Evolutionary conservation across 2,888 invertebrate species (phyloP), one percentile per base, ranked within the genome.

Genomic region (Lasioglossum villosulum): DNA sequence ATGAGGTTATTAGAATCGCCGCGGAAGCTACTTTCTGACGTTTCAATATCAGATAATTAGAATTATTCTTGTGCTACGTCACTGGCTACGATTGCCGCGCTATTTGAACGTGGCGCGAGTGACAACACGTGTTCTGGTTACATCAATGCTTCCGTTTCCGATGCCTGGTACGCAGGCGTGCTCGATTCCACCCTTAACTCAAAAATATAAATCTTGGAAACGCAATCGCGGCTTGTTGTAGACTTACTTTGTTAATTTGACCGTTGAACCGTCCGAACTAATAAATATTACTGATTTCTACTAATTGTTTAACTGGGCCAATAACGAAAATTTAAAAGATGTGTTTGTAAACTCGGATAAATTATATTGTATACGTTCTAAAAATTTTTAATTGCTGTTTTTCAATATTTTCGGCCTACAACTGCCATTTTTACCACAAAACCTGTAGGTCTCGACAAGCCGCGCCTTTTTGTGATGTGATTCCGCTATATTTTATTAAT

Each of bases 21-120:
- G 74, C 80, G 75, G 75, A 83, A 72, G 79, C 78, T 71, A 77
- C 66, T 39, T 81, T 74, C 74, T 68, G 79, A 27, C 79, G 76
- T 80, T 78, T 23, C 78, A 73, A 68, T 27, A 27, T 34, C 59
- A 83, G 83, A 81, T 83, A 81, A 87, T 87, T 88, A 75, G 83
- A 82, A 87, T 86, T 83, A 86, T 80, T 81, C 79, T 76, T 63
- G 66, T 27, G 45, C 81, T 74, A 83, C 88, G 88, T 87, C 83
- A 83, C 78, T 42, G 48, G 42, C 14, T 59, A 30, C 27, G 66
- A 75, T 23, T 42, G 59, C 71, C 86, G 86, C 81, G 84, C 84
- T 75, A 75, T 87, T 87, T 82, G 78, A 87, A 87, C 68, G 42
- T 63, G 59, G 71, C 86, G 87, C 71, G 72, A 34, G 14, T 37